Base-by-base conservation (phyloP, 2,888 invertebrate genomes). In the Nudaria mundana region DNA sequence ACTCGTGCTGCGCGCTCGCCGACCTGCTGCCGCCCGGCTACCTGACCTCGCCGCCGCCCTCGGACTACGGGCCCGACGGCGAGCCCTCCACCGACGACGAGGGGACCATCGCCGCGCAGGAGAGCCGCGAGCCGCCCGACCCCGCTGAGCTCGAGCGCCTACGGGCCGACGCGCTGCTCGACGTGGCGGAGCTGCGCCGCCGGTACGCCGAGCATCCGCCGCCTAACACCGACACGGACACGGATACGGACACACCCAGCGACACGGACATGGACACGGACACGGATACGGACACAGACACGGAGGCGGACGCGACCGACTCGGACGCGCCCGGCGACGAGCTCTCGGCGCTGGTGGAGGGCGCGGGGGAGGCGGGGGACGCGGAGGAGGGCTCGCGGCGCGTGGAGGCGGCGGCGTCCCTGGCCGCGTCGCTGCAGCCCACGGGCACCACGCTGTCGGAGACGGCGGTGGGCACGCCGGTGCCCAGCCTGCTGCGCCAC, bases 361-460 rank as follows among this genome's bases (percentile, higher is more conserved):
- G 34, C 24, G 22, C 34, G 7, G 56, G 12, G 36, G 52, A 30
- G 38, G 40, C 66, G 79, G 85, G 81, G 67, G 90, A 90, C 30
- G 63, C 43, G 31, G 53, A 45, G 35, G 56, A 92, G 73, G 92
- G 92, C 71, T n/a, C n/a, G n/a, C n/a, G n/a, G n/a, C 92, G 96
- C 83, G 95, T 98, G 71, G 95, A 96, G 77, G 95, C 97, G 85
- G 97, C 97, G 35, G 97, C 98, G 31, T 95, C 95, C 37, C 91
- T 98, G 62, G 99, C 99, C 30, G 96, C 98, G 78, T 95, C 97
- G 81, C 94, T 99, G 74, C 98, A 99, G 82, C 99, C 99, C 2
- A 99, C 97, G 76, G 99, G 99, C 73, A 98, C 97, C 72, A 99
- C 99, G 13, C 90, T 99, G 56, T 96, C 97, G 60, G 97, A 98